Conservation (phyloP, 64 coral and sea anemone genomes). For the Catalaphyllia jardinei region DNA sequence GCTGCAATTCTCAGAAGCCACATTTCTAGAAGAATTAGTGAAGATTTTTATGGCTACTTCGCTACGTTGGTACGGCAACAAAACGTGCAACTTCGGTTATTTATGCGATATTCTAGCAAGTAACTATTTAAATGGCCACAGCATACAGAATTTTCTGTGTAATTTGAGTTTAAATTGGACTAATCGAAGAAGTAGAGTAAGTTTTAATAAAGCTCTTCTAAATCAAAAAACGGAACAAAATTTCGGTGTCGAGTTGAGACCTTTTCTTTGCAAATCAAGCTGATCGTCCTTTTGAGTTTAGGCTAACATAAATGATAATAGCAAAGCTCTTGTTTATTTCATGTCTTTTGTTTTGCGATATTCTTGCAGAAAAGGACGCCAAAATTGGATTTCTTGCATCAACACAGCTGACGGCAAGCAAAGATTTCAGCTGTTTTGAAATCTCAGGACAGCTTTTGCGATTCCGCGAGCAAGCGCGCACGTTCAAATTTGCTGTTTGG, state of each 20-base stretch:
- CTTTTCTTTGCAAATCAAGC: too few species aligned
- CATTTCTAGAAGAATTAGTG: background rate
- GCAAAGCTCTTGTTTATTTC: background rate
- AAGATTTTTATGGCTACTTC: background rate
- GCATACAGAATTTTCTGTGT: background rate
- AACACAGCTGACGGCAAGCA: constrained; percentile 24
- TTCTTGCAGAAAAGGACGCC: constrained; percentile 1
- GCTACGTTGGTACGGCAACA: background rate
- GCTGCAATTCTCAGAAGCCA: background rate
- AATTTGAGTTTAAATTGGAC: background rate
- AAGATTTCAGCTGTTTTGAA: background rate
- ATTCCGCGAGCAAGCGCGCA: background rate
- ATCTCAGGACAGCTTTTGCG: background rate
- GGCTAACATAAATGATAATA: constrained; percentile 18
- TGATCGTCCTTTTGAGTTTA: background rate
- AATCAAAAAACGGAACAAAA: background rate
- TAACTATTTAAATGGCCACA: background rate
- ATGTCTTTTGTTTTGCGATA: constrained; percentile 3
- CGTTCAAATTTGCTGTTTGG: background rate
- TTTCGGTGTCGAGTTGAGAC: background rate
- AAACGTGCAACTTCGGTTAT: background rate
- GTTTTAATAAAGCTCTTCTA: background rate
- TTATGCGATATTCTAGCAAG: constrained; percentile 9
- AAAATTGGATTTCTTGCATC: constrained; percentile 36
- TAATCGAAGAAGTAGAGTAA: background rate